Evolutionary conservation across 1,140 invertebrate species (phyloP).

Genomic region (Drosophila grimshawi): DNA sequence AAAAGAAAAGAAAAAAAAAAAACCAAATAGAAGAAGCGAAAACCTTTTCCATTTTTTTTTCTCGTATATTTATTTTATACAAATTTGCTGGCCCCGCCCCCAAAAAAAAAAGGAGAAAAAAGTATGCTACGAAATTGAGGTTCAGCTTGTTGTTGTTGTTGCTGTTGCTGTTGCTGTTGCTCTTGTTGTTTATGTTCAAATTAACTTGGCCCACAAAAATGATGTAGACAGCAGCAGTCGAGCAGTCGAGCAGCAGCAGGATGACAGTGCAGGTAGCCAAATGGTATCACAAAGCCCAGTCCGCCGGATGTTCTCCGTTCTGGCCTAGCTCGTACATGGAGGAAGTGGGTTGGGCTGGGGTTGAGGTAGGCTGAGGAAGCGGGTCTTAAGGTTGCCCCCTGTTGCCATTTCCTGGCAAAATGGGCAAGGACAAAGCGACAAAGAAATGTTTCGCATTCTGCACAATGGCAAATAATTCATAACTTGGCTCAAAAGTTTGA

Average conservation of each 20-base stretch:
- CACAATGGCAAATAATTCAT: slow-evolving; percentile 81
- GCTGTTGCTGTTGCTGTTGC: background rate
- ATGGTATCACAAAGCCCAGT: slow-evolving; percentile 19
- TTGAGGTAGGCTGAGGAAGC: too few species aligned
- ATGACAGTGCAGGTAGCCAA: slow-evolving; percentile 45
- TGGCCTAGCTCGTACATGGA: background rate
- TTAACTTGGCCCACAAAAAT: slow-evolving; percentile 63
- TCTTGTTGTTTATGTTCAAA: slow-evolving; percentile 55
- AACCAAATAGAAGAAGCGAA: background rate
- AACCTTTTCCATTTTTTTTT: slow-evolving; percentile 21
- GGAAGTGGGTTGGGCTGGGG: background rate
- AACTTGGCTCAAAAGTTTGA: slow-evolving; percentile 79
- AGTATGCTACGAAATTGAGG: slow-evolving; percentile 34
- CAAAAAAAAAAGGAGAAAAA: slow-evolving; percentile 13
- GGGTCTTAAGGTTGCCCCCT: slow-evolving; percentile 24
- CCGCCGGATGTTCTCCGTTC: slow-evolving; percentile 8
- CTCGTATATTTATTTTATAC: slow-evolving; percentile 25
- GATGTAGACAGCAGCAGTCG: slow-evolving; percentile 24
- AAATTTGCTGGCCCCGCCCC: slow-evolving; percentile 30
- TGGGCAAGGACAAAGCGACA: slow-evolving; percentile 54
- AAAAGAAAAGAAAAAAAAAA: background rate
- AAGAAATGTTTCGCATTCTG: slow-evolving; percentile 75
- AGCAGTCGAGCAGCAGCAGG: background rate
- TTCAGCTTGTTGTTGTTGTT: slow-evolving; percentile 2
- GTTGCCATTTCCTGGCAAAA: slow-evolving; percentile 39